Conservation (phyloP, 2,888 invertebrate species). For the Venustoraphidia nigricollis region DNA sequence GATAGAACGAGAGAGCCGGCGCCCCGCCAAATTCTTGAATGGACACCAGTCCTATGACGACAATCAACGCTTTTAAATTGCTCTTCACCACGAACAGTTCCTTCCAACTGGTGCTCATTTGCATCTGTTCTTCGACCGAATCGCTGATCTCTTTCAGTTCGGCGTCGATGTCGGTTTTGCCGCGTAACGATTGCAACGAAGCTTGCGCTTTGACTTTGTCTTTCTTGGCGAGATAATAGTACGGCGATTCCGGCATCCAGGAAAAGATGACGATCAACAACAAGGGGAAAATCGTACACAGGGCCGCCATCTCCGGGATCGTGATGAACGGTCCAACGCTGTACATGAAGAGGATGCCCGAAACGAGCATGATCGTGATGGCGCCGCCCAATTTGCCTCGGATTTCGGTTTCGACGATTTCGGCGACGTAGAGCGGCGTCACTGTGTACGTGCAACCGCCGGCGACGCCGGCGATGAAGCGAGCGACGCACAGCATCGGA, state of each 20-base stretch:
- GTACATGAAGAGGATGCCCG: slow-evolving; percentile 43
- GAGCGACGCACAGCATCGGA: not conserved
- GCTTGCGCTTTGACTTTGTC: slow-evolving; percentile 29
- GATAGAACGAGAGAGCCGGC: slow-evolving; percentile 24
- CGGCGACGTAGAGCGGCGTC: slow-evolving; percentile 40
- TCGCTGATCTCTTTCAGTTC: slow-evolving; percentile 24
- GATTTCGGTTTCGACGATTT: slow-evolving; percentile 37
- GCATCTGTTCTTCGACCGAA: slow-evolving; percentile 28
- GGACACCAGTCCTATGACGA: slow-evolving; percentile 26
- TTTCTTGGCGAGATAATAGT: slow-evolving; percentile 28
- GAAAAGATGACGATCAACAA: slow-evolving; percentile 39
- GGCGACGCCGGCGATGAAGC: slow-evolving; percentile 41
- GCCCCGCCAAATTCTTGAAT: slow-evolving; percentile 24
- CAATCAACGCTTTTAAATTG: slow-evolving; percentile 43
- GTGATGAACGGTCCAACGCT: slow-evolving; percentile 42
- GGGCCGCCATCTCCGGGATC: slow-evolving; percentile 36
- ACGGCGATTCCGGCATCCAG: slow-evolving; percentile 51
- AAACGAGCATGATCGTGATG: slow-evolving; percentile 36
- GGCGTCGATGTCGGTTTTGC: slow-evolving; percentile 31
- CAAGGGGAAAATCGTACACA: slow-evolving; percentile 40
- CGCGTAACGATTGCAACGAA: slow-evolving; percentile 41
- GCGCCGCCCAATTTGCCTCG: slow-evolving; percentile 44
- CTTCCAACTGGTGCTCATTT: slow-evolving; percentile 32
- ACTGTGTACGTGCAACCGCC: slow-evolving; percentile 25
- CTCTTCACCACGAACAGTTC: slow-evolving; percentile 38